These are phyloP conservation scores for Manacus vitellinus DNA, from an alignment of 2,113 vertebrate species.

Conservation along the genomic window DNA sequence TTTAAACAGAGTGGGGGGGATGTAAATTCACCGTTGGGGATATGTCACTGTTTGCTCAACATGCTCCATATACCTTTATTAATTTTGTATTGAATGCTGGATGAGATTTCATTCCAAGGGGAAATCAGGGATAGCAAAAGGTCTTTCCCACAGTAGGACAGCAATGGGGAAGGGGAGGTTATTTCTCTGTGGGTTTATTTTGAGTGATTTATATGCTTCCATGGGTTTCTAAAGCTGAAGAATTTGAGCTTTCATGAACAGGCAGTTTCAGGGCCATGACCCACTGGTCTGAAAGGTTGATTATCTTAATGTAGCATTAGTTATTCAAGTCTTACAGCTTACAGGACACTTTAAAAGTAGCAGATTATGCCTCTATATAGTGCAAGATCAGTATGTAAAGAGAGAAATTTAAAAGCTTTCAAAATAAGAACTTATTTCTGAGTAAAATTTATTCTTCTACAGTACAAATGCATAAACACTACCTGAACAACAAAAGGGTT, in stretches of 20 bases:
- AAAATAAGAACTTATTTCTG: neutral
- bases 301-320: neutral
- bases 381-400: neutral
- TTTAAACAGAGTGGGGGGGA: constrained; percentile 31
- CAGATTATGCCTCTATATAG: neutral
- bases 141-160: constrained; percentile 15
- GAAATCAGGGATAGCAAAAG: constrained; percentile 1
- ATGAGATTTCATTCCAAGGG: neutral
- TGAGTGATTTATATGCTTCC: neutral
- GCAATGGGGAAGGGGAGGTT: neutral
- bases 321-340: neutral
- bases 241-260: neutral
- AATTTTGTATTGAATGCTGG: constrained; percentile 52
- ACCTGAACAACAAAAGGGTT: neutral
- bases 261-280: neutral
- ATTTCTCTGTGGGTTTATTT: neutral
- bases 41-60: constrained; percentile 50
- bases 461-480: neutral
- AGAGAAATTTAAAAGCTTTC: neutral
- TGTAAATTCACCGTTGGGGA: constrained; percentile 48
- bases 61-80: constrained; percentile 53
- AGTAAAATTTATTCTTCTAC: neutral
- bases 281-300: neutral
- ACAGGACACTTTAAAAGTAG: neutral
- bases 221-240: neutral